Percentiles rank a stretch among this genome's conserved stretches.
These are phyloP conservation scores for Micrasema longulum DNA, from an alignment of 1,140 invertebrate genomes.

Conservation along the genomic window DNA sequence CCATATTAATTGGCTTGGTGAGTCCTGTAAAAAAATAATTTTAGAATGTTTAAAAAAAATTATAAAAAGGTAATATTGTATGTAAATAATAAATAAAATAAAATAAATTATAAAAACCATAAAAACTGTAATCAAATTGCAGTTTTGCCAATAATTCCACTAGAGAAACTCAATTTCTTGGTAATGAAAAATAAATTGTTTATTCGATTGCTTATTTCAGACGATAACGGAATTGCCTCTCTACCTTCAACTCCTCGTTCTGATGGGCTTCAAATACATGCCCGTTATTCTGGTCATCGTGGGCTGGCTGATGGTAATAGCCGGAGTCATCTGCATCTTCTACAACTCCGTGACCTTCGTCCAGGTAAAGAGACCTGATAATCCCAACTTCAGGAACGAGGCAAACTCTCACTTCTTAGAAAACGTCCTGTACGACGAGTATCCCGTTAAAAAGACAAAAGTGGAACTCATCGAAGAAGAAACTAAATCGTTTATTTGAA, in stretches of 20 bases:
- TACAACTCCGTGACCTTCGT: no score
- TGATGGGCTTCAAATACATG: slow-evolving; percentile 12
- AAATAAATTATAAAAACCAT: no score
- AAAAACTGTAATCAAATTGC: no score
- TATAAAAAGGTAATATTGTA: no score
- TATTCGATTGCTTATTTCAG: slow-evolving; percentile 30
- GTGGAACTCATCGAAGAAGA: not conserved
- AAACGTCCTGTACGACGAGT: not conserved
- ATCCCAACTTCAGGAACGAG: not conserved
- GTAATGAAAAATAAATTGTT: not conserved
- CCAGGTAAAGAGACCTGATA: no score
- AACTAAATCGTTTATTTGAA: not conserved
- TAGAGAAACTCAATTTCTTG: not conserved
- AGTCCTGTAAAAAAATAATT: no score
- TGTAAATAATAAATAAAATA: no score
- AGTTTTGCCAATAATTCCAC: not conserved
- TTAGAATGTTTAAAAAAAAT: no score
- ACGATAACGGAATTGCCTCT: slow-evolving; percentile 23
- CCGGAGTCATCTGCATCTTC: slow-evolving; percentile 5
- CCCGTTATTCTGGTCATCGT: slow-evolving; percentile 27
- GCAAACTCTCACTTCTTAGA: not conserved
- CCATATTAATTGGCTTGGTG: no score
- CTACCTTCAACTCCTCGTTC: slow-evolving; percentile 4
- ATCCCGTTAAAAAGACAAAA: not conserved
- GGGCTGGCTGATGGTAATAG: not conserved